These are phyloP conservation scores for Marronus borbonicus DNA, from an alignment of 2,888 invertebrate species.

Conservation along the genomic window DNA sequence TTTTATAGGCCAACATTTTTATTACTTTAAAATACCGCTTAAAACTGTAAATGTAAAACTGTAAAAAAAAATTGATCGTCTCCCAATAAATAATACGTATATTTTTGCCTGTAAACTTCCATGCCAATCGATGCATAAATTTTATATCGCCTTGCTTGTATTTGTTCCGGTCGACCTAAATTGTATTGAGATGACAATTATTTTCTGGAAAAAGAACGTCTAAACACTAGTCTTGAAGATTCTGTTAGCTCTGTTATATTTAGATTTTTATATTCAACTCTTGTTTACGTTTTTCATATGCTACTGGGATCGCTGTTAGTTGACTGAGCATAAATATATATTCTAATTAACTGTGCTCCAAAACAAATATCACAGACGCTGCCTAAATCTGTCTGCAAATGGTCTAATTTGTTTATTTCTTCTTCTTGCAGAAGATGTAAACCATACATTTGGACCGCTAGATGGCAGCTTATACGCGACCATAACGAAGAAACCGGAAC, in stretches of 20 bases:
- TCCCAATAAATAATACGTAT: not conserved
- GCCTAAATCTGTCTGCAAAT: conserved; percentile 2
- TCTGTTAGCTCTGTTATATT: not conserved
- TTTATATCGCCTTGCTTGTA: not conserved
- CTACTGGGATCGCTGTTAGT: not conserved
- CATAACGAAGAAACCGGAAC: conserved; percentile 71
- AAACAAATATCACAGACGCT: not conserved
- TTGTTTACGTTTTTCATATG: not conserved
- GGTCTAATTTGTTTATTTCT: conserved; percentile 24
- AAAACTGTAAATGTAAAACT: no score
- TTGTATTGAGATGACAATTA: not conserved
- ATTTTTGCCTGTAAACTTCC: no score
- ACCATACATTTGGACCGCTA: conserved; percentile 87
- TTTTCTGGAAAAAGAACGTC: not conserved
- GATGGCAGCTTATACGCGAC: conserved; percentile 94
- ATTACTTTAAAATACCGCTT: no score
- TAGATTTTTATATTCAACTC: not conserved
- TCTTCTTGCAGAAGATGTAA: conserved; percentile 74
- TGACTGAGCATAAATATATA: not conserved
- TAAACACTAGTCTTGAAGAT: not conserved
- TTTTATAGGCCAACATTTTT: no score
- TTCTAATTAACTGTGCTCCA: not conserved
- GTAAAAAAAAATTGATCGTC: not conserved
- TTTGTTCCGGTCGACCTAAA: not conserved
- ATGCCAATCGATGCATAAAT: not conserved